phyloP scores from a whole-genome alignment of 2,113 vertebrate genomes.

The Rhinolophus sinicus region DNA sequence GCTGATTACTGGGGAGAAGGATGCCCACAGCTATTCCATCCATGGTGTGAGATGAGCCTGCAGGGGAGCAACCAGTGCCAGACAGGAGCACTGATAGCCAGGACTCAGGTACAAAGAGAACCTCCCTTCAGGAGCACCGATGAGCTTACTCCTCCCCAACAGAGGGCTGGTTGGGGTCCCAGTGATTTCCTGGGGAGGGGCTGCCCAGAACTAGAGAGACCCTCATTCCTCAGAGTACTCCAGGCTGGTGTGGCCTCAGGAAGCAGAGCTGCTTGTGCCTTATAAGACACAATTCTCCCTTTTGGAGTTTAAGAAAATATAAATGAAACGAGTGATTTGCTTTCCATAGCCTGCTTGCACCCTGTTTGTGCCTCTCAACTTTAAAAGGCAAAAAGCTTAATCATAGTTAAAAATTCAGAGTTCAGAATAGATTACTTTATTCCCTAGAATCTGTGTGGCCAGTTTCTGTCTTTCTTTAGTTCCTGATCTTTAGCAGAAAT shows the following conservation, averaged over 20 bases:
- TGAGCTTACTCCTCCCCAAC: accelerated
- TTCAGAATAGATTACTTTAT: conserved; percentile 54
- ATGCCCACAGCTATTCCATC: not conserved
- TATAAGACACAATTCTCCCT: not conserved
- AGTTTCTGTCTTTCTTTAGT: conserved; percentile 59
- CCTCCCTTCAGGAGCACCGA: not conserved
- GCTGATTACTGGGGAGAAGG: not conserved
- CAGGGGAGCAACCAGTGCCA: not conserved
- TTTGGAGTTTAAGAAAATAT: conserved; percentile 15
- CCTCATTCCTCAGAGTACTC: not conserved
- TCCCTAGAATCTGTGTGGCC: conserved; percentile 2
- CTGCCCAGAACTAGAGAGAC: not conserved
- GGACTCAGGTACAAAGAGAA: not conserved
- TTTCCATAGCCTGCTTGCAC: not conserved
- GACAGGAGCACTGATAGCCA: not conserved
- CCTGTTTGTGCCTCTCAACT: conserved; percentile 10
- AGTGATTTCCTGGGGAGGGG: not conserved
- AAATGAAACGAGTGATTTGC: not conserved
- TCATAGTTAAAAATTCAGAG: conserved; percentile 75
- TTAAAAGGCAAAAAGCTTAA: conserved; percentile 61
- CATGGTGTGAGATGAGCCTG: not conserved
- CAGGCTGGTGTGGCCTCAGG: not conserved
- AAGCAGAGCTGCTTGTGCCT: not conserved
- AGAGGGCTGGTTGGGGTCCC: not conserved
- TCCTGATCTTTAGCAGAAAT: conserved; percentile 46